Percentiles rank a stretch among this genome's conserved stretches.
Evolutionary conservation across 2,888 invertebrate genomes (phyloP).

Genomic region (Volucella inanis): DNA sequence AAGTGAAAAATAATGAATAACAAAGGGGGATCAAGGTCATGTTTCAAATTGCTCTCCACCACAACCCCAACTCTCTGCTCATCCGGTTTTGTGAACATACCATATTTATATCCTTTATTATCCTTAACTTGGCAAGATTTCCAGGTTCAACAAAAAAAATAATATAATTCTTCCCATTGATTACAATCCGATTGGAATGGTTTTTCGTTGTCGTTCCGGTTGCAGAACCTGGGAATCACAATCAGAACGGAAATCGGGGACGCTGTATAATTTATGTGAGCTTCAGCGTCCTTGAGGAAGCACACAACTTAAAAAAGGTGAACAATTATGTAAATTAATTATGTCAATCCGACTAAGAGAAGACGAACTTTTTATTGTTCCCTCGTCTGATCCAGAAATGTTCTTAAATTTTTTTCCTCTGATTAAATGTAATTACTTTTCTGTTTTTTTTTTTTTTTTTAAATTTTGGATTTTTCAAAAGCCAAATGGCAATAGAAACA

Average conservation of each 20-base stretch:
- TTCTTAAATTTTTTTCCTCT: not conserved
- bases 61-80: not conserved
- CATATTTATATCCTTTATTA: constrained; percentile 10
- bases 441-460: too few relatives aligned
- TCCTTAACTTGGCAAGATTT: constrained; percentile 46
- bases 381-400: constrained; percentile 6
- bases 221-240: not conserved
- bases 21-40: constrained; percentile 47
- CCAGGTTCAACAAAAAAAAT: constrained; percentile 2
- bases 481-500: too few relatives aligned
- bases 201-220: not conserved
- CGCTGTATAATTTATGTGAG: constrained; percentile 19
- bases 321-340: constrained; percentile 61
- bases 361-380: constrained; percentile 13
- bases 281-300: constrained; percentile 16
- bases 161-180: constrained; percentile 33
- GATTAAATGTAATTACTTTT: constrained; percentile 2
- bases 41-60: constrained; percentile 32
- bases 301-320: constrained; percentile 31
- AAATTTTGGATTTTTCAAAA: too few relatives aligned
- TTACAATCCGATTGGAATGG: constrained; percentile 54
- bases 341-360: constrained; percentile 26
- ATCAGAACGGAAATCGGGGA: constrained; percentile 15
- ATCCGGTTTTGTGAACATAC: not conserved
- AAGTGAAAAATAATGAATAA: constrained; percentile 46